phyloP scores from a whole-genome alignment of 1,140 invertebrate genomes.

The Triops cancriformis region DNA sequence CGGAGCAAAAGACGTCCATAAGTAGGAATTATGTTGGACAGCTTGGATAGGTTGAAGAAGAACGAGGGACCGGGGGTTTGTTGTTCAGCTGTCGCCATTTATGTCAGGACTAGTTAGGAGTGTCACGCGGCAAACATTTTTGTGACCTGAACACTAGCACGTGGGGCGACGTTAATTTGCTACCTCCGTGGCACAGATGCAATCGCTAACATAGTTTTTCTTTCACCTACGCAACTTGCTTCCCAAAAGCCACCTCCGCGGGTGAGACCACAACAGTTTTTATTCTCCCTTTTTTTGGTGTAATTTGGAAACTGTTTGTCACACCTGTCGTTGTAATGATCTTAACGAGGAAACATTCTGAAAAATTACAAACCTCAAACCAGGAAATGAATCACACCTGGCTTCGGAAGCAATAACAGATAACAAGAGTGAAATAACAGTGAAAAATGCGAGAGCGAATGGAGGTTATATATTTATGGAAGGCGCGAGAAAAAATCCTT shows the following conservation, averaged over 20 bases:
- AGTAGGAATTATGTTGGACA: constrained; percentile 5
- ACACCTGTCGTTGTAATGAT: neutral
- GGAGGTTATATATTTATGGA: too few species aligned
- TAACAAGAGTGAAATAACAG: too few species aligned
- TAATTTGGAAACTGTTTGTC: neutral
- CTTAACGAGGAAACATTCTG: neutral
- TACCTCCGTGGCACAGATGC: neutral
- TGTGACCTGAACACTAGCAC: neutral
- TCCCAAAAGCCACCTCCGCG: neutral
- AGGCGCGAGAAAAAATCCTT: too few species aligned
- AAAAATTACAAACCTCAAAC: neutral
- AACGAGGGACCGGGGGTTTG: neutral
- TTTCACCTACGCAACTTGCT: neutral
- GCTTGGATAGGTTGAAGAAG: neutral
- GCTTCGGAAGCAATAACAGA: too few species aligned
- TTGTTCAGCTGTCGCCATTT: constrained; percentile 13
- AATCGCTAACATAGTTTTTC: neutral
- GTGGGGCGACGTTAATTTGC: neutral
- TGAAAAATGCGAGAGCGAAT: too few species aligned
- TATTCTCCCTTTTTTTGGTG: neutral
- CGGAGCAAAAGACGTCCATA: neutral
- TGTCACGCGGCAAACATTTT: neutral
- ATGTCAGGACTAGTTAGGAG: neutral
- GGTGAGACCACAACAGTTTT: neutral
- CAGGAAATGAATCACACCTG: neutral